Conservation (phyloP, 2,113 vertebrate species). For the Progne subis region DNA sequence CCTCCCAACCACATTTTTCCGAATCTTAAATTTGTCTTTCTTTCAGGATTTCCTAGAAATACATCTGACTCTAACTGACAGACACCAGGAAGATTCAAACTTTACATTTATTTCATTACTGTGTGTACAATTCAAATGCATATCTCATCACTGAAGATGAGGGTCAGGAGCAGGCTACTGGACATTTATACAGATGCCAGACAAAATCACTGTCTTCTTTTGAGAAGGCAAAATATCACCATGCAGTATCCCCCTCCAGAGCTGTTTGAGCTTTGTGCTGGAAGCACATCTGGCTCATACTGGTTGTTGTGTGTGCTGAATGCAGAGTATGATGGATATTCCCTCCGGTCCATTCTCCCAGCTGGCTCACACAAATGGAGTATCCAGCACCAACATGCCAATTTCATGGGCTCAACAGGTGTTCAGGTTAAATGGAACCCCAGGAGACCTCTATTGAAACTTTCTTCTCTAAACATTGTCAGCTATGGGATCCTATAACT, state of each 20-base stretch:
- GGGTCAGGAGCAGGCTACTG: neutral
- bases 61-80: neutral
- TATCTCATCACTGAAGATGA: neutral
- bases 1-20: neutral
- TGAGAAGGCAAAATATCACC: neutral
- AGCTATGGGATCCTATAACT: neutral
- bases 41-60: neutral
- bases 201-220: neutral
- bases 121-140: neutral
- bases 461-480: neutral
- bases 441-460: neutral
- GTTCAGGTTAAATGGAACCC: neutral
- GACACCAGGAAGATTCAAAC: neutral
- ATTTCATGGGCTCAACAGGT: neutral
- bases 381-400: rapidly evolving
- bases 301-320: neutral
- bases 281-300: neutral
- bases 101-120: neutral
- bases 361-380: neutral
- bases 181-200: neutral
- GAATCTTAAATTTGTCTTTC: neutral
- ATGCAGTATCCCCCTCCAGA: neutral
- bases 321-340: neutral
- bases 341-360: neutral
- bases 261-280: neutral